Evolutionary conservation across 2,888 invertebrate genomes (phyloP).

Genomic region (Cryptocheilus praepositus): DNA sequence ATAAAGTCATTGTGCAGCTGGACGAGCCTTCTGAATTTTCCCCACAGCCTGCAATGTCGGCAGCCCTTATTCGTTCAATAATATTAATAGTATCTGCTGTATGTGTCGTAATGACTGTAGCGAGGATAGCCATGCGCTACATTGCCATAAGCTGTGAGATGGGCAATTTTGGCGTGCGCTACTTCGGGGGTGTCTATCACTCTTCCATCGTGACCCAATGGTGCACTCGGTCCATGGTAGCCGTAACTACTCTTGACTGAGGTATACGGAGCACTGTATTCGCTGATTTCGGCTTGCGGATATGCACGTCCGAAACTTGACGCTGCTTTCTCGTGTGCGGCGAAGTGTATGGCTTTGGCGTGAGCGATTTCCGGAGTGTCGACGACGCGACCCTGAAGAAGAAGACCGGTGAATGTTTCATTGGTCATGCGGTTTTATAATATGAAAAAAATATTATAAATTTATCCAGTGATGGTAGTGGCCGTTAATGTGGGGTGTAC

Average conservation of each 20-base stretch:
- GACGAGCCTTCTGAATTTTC: no score
- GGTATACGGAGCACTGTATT: conserved; percentile 13
- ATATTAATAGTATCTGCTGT: background rate
- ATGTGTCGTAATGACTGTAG: conserved; percentile 6
- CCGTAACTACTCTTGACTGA: conserved; percentile 24
- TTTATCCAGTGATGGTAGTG: no score
- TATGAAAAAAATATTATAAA: no score
- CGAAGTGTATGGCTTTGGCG: conserved; percentile 46
- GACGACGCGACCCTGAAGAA: conserved; percentile 40
- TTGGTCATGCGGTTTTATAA: no score
- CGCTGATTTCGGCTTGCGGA: background rate
- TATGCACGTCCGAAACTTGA: conserved; percentile 20
- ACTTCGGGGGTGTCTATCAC: conserved; percentile 45
- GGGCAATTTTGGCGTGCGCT: conserved; percentile 43
- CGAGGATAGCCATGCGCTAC: background rate
- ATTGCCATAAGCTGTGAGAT: conserved; percentile 28
- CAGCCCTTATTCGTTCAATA: no score
- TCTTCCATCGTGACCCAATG: conserved; percentile 43
- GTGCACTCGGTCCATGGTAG: conserved; percentile 50
- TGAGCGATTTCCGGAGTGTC: conserved; percentile 53
- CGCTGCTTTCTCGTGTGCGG: conserved; percentile 28
- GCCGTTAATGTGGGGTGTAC: no score
- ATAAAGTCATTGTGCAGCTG: no score
- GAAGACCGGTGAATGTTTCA: background rate
- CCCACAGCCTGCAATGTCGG: no score